These are phyloP conservation scores for Acrobasis repandana DNA, from an alignment of 2,888 invertebrate genomes.

Conservation along the genomic window DNA sequence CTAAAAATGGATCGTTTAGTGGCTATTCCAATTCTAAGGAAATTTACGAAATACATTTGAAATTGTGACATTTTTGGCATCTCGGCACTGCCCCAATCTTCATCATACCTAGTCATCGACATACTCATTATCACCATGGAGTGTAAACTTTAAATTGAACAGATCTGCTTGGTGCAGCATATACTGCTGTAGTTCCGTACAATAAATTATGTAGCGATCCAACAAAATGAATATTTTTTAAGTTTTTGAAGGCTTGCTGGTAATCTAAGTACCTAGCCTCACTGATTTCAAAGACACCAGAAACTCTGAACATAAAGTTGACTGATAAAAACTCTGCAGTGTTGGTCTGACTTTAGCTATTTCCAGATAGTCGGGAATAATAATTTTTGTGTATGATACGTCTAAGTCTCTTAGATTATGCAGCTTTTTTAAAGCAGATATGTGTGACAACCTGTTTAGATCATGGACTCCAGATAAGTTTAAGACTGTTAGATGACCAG, in stretches of 20 bases:
- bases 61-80: too few species aligned
- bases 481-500: not conserved
- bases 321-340: not conserved
- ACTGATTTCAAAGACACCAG: not conserved
- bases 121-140: not conserved
- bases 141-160: not conserved
- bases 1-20: not conserved
- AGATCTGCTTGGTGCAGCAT: not conserved
- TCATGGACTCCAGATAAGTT: not conserved
- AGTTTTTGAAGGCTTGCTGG: not conserved
- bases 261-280: not conserved
- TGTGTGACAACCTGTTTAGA: not conserved
- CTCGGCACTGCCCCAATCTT: not conserved
- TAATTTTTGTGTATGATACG: not conserved
- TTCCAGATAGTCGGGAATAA: not conserved
- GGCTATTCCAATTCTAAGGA: too few species aligned
- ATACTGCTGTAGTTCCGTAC: not conserved
- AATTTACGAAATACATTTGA: too few species aligned
- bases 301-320: not conserved
- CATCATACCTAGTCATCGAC: not conserved
- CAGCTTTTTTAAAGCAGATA: not conserved
- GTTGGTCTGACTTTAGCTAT: not conserved
- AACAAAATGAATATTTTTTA: constrained; percentile 1
- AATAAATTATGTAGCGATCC: not conserved
- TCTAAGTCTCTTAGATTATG: not conserved